Evolutionary conservation across 2,113 vertebrate genomes (phyloP).

Genomic region (Meleagris gallopavo): DNA sequence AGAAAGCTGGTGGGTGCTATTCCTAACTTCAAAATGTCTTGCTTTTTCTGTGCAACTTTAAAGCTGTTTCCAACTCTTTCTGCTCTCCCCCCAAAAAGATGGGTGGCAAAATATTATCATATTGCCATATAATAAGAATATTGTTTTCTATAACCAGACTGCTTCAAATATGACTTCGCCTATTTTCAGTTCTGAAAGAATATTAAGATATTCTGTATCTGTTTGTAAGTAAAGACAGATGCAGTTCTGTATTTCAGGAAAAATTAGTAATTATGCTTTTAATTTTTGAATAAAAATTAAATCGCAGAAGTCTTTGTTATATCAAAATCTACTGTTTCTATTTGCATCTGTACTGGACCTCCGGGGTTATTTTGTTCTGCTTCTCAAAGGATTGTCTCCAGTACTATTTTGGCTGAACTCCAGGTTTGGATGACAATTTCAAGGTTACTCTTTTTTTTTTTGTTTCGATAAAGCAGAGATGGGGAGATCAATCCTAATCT

Average conservation of each 20-base stretch:
- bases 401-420: constrained; percentile 25
- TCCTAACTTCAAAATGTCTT: neutral
- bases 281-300: constrained; percentile 18
- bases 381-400: constrained; percentile 41
- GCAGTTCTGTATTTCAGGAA: neutral
- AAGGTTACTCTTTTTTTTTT: constrained; percentile 40
- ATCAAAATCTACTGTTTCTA: neutral
- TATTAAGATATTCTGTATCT: neutral
- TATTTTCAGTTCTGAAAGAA: neutral
- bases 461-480: neutral
- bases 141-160: neutral
- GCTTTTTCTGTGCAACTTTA: neutral
- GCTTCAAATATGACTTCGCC: neutral
- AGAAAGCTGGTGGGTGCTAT: neutral
- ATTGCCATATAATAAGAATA: neutral
- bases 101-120: neutral
- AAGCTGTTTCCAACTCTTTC: neutral
- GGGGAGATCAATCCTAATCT: constrained; percentile 63
- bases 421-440: constrained; percentile 45
- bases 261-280: neutral
- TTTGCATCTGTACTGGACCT: constrained; percentile 28
- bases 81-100: neutral
- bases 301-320: neutral
- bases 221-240: neutral
- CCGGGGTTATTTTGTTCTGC: constrained; percentile 31